Base-by-base conservation (phyloP, 2,888 invertebrate genomes). In the Drosophila kambysellisi region DNA sequence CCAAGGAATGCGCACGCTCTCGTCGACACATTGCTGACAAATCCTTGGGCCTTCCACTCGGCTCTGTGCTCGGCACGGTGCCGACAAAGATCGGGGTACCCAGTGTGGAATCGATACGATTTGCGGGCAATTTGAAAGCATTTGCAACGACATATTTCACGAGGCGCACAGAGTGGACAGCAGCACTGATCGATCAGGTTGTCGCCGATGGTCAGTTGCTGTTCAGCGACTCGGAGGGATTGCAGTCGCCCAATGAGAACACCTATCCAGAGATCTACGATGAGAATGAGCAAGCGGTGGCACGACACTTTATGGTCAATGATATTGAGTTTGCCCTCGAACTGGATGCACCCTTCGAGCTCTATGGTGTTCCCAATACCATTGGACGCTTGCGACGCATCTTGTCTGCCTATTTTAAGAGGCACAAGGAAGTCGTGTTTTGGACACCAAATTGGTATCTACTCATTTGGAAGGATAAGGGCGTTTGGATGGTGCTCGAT, bases 401-500 rank as follows among this genome's bases (percentile, higher is more conserved):
- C 9, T 8, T 85, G 1, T 66, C 63, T 5, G 79, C 70, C 7
- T 93, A 91, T 37, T 91, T 93, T 29, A 84, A 78, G 8, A 70
- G 83, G 2, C 65, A 68, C 17, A 88, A 88, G 35, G 83, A 87
- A 57, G 87, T 84, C 0, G 50, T 93, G 0, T 67, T 92, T 29
- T 85, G 72, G 30, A 73, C 91, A 0, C 79, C 74, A 0, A 60
- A 72, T n/a, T 84, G 81, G 68, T 93, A 93, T 76, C 52, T 84
- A n/a, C 57, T 93, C 29, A 79, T 93, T 5, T 93, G 93, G 93
- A 89, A 81, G 41, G 84, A 91, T 3, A 61, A 62, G 0, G 90
- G 86, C 3, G 75, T 88, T 3, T 93, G 86, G 78, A 91, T 93
- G 76, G 81, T 93, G 0, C 83, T 93, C 35, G 93, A 93, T 70